Percentiles rank a stretch among this genome's conserved stretches.
Conservation (phyloP, 1,140 invertebrate genomes). For the Drosophila lacteicornis region DNA sequence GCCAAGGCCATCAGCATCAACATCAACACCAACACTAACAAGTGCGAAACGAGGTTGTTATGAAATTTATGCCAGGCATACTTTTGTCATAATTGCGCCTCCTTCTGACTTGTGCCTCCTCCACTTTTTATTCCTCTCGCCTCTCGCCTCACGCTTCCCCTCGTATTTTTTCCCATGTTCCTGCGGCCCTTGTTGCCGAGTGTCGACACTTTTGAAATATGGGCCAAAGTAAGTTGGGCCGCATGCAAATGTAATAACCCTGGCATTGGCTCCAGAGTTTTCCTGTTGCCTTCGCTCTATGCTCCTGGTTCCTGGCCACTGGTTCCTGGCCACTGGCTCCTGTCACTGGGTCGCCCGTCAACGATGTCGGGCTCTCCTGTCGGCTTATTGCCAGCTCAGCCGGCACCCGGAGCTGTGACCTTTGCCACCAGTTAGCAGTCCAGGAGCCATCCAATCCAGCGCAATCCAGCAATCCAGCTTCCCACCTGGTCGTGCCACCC, state of each 20-base stretch:
- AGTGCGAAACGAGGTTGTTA: conserved; percentile 72
- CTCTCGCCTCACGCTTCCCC: conserved; percentile 9
- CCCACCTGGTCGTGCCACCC: conserved; percentile 9
- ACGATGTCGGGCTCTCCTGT: conserved; percentile 73
- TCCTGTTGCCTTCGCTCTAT: neutral
- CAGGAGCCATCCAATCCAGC: neutral
- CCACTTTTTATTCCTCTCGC: conserved; percentile 16
- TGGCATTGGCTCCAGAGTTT: conserved; percentile 38
- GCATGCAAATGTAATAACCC: conserved; percentile 75
- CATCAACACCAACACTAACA: conserved; percentile 59
- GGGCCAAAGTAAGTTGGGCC: conserved; percentile 55
- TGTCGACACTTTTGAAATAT: conserved; percentile 81
- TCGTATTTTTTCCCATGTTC: conserved; percentile 27
- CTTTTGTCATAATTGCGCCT: conserved; percentile 81
- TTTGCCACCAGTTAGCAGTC: conserved; percentile 25
- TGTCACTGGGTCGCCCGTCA: conserved; percentile 58
- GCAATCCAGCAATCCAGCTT: neutral
- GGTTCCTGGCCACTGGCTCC: conserved; percentile 10
- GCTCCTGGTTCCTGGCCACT: conserved; percentile 18
- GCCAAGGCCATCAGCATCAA: conserved; percentile 36
- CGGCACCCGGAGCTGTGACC: conserved; percentile 50
- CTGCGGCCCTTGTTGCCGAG: conserved; percentile 44
- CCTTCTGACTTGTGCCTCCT: conserved; percentile 63
- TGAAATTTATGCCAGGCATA: conserved; percentile 80
- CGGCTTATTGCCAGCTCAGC: conserved; percentile 71